Evolutionary conservation across 2,888 invertebrate genomes (phyloP), one percentile per base, ranked within the genome.

Genomic region (Erpobdella octoculata): DNA sequence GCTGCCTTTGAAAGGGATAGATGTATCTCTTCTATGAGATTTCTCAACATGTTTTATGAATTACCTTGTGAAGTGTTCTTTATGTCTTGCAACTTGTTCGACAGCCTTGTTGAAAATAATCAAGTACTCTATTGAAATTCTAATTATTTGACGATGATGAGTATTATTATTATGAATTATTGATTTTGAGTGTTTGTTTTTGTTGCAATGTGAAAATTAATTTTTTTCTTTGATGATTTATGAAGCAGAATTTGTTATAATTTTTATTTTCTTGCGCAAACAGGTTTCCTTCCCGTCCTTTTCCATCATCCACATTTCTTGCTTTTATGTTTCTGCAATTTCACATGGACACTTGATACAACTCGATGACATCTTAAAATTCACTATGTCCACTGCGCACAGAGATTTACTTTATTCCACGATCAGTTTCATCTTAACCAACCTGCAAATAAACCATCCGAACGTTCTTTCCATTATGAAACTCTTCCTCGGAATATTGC

Each of bases 1-100:
- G 28, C 28, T 53, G 53, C 53, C 53, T 53, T 53, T 53, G 41
- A 67, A 31, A 67, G 67, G 31, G 67, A 67, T 33, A 25, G n/a
- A 12, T 41, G 31, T 6, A 41, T 67, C 12, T 25, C 21, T 21
- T 67, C 67, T 8, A 28, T 67, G 67, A 67, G 67, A 33, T 67
- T 67, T 25, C 46, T 67, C 18, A 15, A 41, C 31, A 41, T n/a
- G 38, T 67, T 67, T 28, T 67, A 67, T 25, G 46, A 37, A 21
- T 21, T 67, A 2, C 37, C 67, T 41, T 46, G 46, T 8, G 38
- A 67, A 41, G 67, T 67, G 38, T 67, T 67, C 67, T 67, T 41
- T 33, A 28, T 46, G 25, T 37, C 67, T 25, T 46, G 46, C n/a
- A 38, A n/a, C 31, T 41, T 67, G n/a, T 67, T 67, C 31, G 67